These are phyloP conservation scores for Parasteatoda lunata DNA, from an alignment of 2,888 invertebrate genomes.

Conservation along the genomic window DNA sequence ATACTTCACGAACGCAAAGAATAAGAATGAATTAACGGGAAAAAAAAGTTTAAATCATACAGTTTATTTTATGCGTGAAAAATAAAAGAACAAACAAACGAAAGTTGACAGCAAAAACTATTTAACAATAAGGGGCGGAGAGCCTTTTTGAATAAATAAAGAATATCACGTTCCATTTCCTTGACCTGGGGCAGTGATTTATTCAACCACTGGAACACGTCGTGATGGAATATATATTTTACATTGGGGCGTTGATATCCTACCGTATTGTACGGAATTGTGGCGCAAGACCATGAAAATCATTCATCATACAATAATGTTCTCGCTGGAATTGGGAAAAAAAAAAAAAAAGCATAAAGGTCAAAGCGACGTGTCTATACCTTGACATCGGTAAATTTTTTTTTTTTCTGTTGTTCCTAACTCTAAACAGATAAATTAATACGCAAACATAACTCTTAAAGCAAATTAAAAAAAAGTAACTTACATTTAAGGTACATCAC, in stretches of 20 bases:
- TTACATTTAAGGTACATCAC: too few relatives aligned
- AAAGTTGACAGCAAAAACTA: not conserved
- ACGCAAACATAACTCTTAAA: too few relatives aligned
- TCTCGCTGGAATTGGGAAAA: too few relatives aligned
- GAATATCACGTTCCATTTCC: slow-evolving; percentile 61
- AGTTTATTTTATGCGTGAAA: not conserved
- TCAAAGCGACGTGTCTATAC: too few relatives aligned
- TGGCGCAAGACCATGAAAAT: not conserved
- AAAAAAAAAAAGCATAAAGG: too few relatives aligned
- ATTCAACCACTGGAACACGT: slow-evolving; percentile 34
- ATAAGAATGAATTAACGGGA: too few relatives aligned
- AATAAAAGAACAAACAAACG: not conserved
- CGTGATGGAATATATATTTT: slow-evolving; percentile 6
- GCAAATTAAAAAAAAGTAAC: too few relatives aligned
- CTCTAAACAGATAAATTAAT: too few relatives aligned
- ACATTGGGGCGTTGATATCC: not conserved
- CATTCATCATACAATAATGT: not conserved
- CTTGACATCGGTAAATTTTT: too few relatives aligned
- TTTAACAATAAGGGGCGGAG: slow-evolving; percentile 31
- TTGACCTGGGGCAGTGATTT: slow-evolving; percentile 38
- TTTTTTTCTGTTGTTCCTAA: too few relatives aligned
- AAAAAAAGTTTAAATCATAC: not conserved
- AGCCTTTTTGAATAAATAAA: slow-evolving; percentile 3
- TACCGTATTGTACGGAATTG: slow-evolving; percentile 17
- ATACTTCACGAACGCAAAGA: too few relatives aligned